Percentiles rank a stretch among this genome's conserved stretches.
Conservation (phyloP, 2,797 vertebrate species). For the Cephalopachus bancanus region DNA sequence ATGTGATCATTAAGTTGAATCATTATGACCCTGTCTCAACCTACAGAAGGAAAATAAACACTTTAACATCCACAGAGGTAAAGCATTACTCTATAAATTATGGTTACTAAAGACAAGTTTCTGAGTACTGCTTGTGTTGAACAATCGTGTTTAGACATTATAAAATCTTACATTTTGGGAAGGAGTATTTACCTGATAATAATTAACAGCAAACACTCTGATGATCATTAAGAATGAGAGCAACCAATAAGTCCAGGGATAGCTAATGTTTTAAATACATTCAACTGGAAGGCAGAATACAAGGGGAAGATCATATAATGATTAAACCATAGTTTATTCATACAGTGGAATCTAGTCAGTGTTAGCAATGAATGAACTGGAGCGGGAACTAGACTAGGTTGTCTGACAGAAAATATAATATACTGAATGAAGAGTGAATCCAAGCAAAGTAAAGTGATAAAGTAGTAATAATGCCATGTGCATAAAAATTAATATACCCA, state of each 20-base stretch:
- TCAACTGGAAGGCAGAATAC: neutral
- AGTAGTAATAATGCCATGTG: neutral
- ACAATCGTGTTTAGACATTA: neutral
- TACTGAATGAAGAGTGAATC: neutral
- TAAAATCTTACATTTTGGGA: neutral
- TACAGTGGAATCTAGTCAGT: neutral
- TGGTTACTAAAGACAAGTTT: neutral
- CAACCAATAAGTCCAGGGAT: neutral
- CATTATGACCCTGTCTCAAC: neutral
- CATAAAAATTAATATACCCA: neutral
- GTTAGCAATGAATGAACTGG: neutral
- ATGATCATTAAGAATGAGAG: neutral
- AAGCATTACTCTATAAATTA: neutral
- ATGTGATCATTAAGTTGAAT: neutral
- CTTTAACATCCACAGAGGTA: neutral
- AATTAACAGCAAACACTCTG: neutral
- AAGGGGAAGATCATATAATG: neutral
- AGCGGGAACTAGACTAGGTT: neutral
- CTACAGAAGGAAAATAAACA: constrained; percentile 43
- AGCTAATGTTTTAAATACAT: neutral
- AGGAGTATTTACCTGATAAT: neutral
- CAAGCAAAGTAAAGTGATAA: neutral
- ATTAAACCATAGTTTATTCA: neutral
- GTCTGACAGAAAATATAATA: neutral
- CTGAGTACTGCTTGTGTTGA: neutral